Base-by-base conservation (phyloP, 2,797 vertebrate genomes). In the Brachymystax lenok region DNA sequence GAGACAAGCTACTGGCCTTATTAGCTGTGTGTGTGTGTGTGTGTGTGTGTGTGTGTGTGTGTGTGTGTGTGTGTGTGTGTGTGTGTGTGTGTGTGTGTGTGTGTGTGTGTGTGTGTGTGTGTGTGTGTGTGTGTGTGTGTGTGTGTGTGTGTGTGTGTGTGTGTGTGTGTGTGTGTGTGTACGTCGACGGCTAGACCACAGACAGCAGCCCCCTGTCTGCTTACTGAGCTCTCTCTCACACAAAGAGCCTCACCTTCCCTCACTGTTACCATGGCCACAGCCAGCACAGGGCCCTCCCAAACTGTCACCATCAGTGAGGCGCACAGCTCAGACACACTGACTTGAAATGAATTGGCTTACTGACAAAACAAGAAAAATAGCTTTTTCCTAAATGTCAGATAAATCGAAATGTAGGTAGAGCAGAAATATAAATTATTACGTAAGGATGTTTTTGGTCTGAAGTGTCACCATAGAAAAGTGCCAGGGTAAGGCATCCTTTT, bases 251-350 rank as follows among this genome's bases (percentile, higher is more conserved):
- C 89, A 91, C 89, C 88, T 90, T 87, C 83, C 77, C 79, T 87
- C 85, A 88, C 73, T 17, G 93, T 94, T 95, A 86, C 93, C 94
- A 94, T 94, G 94, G 93, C 88, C 91, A 94, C 93, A 84, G 86
- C 59, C 92, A 88, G 82, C 85, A 81, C 79, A 79, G 81, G 75
- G 79, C 81, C 87, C 80, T 79, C 80, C 80, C 88, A 91, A 89
- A 86, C 83, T 85, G 86, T 84, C 85, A 77, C 79, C 17, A 80
- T 80, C 66, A 17, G 79, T 78, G 80, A 85, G 84, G 86, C 83
- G 82, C 84, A 78, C 87, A 86, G 83, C 85, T 87, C 84, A 78
- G 76, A 79, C 10, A 50, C 50, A 77, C 78, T 80, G 13, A 28
- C 64, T n/a, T 56, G 76, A 76, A 83, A 79, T 21, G 68, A 80